These are phyloP conservation scores for Jaculus jaculus DNA, from an alignment of 2,113 vertebrate species.

Conservation along the genomic window DNA sequence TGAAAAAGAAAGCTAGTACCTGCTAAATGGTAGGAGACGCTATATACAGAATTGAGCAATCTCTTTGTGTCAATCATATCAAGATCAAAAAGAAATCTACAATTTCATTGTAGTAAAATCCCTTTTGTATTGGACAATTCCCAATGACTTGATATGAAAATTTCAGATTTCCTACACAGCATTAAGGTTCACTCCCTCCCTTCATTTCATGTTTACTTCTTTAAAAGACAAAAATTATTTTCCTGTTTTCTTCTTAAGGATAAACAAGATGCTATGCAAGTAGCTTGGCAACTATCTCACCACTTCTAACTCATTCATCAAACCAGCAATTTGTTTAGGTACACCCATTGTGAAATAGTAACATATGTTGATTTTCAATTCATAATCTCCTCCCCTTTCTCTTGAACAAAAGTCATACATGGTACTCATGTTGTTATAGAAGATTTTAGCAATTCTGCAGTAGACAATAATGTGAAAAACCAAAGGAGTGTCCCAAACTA, in stretches of 20 bases:
- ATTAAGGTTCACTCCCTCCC: not conserved
- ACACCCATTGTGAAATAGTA: slow-evolving; percentile 24
- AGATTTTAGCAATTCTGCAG: slow-evolving; percentile 37
- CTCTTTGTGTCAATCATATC: not conserved
- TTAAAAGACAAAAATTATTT: slow-evolving; percentile 22
- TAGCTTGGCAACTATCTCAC: not conserved
- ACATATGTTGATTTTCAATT: not conserved
- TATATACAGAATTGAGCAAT: slow-evolving; percentile 25
- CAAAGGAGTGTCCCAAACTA: not conserved
- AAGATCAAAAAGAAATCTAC: slow-evolving; percentile 47
- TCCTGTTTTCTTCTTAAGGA: slow-evolving; percentile 23
- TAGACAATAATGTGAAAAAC: slow-evolving; percentile 15
- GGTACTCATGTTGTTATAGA: not conserved
- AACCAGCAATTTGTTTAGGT: slow-evolving; percentile 16
- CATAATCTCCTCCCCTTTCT: not conserved
- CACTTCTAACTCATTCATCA: not conserved
- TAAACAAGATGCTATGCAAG: not conserved
- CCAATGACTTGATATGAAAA: not conserved
- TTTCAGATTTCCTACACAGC: not conserved
- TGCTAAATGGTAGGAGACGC: not conserved
- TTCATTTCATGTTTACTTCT: not conserved
- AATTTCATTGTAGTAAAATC: not conserved
- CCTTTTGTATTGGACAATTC: not conserved
- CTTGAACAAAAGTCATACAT: not conserved
- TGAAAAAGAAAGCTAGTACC: slow-evolving; percentile 20